Evolutionary conservation across 1,140 invertebrate species (phyloP), one percentile per base, ranked within the genome.

Genomic region (Rhizoglyphus robini): DNA sequence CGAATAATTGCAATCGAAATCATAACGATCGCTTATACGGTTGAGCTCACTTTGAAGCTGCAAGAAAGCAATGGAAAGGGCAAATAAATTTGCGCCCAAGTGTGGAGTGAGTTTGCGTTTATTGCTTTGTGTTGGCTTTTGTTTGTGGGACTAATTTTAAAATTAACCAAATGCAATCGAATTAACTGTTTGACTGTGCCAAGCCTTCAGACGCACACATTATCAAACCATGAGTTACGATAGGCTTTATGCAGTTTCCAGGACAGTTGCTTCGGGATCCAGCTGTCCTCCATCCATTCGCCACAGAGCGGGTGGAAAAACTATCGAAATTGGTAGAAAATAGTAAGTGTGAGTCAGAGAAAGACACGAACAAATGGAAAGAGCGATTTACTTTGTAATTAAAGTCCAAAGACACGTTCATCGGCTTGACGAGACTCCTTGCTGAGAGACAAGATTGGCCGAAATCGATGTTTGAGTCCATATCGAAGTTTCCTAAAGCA

Each of bases 381-480:
- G 13, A 29, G 57, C 4, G 5, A 27, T 30, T 59, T 60, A 60
- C 58, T 27, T 60, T 29, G 30, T 32, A 60, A 1, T 34, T 41
- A 60, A 60, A 32, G 3, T 60, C 30, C 2, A 41, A 11, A n/a
- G 3, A 3, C 13, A 60, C 29, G 29, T 60, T 32, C 58, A 60
- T 34, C 27, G 58, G 58, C 25, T 15, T 34, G 38, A 34, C 58
- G 27, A 3, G 1, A 3, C 15, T 60, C 23, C 27, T 18, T 3
- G 58, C 58, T 11, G 4, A 34, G 13, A 60, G 13, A 32, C 58
- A 60, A 46, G 1, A 8, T 15, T 32, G 18, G 29, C 15, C 18
- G 27, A 60, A 60, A 27, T 60, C 58, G 38, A 46, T 27, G 8
- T 29, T 34, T 32, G 58, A 60, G 23, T 60, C 30, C 58, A 60